Base-by-base conservation (phyloP, 2,888 invertebrate genomes). In the Mechanitis messenoides region DNA sequence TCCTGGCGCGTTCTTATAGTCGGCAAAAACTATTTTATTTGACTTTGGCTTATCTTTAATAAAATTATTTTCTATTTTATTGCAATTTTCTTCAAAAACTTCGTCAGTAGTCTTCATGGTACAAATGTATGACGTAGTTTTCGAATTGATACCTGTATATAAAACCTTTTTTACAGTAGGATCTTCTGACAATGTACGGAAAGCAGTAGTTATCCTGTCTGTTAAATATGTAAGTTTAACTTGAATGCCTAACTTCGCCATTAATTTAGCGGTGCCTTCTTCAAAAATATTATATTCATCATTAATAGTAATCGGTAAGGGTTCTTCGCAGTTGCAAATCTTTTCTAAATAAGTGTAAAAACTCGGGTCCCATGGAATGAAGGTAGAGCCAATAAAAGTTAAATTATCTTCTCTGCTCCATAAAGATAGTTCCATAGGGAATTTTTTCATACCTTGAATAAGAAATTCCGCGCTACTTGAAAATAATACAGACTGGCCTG, bases 271-370 rank as follows among this genome's bases (percentile, higher is more conserved):
- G 12, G 75, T 83, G n/a, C 78, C 83, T 72, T 89, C 90, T 72
- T 89, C 82, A 69, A 89, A 89, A 67, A 90, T 77, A 68, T 89
- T 89, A 64, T 85, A 89, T 64, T 85, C 84, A 55, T 88, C 89
- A 45, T 78, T 83, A 38, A 89, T 60, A 2, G 75, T 76, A 2
- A 83, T 77, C 0, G 89, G 78, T 7, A 67, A 61, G 33, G 83
- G 77, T 31, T 72, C 68, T 58, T 75, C 64, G 55, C 77, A 78
- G 6, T 81, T 74, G 57, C 69, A 72, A 59, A 89, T 75, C 55
- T 72, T 73, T 67, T 82, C 73, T 64, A 89, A 75, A 68, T 81
- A 88, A 45, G 69, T 67, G 12, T 80, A 47, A 69, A 85, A 89
- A 35, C 68, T 66, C 5, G 78, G 80, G 68, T 90, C 89, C 90